Evolutionary conservation across 2,888 invertebrate species (phyloP).

Genomic region (Phoenoteleia sp.): DNA sequence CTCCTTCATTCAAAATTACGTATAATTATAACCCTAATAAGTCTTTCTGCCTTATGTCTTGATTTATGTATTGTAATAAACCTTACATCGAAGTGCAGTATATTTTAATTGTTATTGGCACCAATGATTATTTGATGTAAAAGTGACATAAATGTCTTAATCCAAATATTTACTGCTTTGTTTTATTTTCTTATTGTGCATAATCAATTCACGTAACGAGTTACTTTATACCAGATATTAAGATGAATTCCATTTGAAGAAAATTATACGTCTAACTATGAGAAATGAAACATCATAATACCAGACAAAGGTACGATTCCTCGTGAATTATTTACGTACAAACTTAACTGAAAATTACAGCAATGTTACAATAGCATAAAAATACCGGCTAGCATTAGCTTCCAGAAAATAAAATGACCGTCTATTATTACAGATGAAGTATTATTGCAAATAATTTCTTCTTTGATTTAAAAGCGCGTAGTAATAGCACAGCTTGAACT

Average conservation of each 20-base stretch:
- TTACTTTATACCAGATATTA: not conserved
- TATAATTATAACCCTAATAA: not conserved
- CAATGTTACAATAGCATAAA: constrained; percentile 40
- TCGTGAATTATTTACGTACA: constrained; percentile 30
- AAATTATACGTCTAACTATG: constrained; percentile 40
- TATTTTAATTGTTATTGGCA: constrained; percentile 10
- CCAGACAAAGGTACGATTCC: constrained; percentile 24
- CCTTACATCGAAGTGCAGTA: not conserved
- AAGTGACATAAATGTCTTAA: constrained; percentile 32
- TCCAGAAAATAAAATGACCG: constrained; percentile 19
- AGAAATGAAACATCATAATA: constrained; percentile 38
- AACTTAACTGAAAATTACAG: constrained; percentile 17
- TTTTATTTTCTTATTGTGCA: constrained; percentile 4
- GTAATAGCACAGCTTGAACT: not conserved
- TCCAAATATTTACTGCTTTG: constrained; percentile 9
- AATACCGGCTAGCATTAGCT: constrained; percentile 20
- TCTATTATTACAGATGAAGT: constrained; percentile 3
- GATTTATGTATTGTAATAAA: constrained; percentile 11
- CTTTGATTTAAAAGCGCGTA: constrained; percentile 3
- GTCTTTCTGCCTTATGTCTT: not conserved
- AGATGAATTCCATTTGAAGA: constrained; percentile 7
- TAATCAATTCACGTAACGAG: constrained; percentile 20
- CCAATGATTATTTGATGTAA: not conserved
- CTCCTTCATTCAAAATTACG: constrained; percentile 21
- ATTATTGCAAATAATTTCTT: constrained; percentile 11